A percentile compares a stretch with the other conserved stretches of the same genome.
phyloP scores from a whole-genome alignment of 2,797 vertebrate species.

The Remorina albescens region DNA sequence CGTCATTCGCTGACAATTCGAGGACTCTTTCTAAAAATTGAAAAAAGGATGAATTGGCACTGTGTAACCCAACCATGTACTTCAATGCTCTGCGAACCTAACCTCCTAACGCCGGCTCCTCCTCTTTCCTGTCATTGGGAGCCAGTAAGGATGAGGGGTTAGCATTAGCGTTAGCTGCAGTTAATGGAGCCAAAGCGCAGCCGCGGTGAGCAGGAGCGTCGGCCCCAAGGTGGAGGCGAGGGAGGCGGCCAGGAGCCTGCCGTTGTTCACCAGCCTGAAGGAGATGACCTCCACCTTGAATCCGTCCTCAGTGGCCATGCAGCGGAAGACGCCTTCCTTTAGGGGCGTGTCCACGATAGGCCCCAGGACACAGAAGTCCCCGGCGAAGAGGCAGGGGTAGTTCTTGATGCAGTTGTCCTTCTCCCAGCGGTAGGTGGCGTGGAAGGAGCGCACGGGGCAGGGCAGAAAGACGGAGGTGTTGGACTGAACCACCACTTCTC shows the following conservation, averaged over 20 bases:
- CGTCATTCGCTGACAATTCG: slow-evolving; percentile 43
- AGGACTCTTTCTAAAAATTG: slow-evolving; percentile 49
- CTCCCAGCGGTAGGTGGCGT: slow-evolving; percentile 88
- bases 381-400: slow-evolving; percentile 86
- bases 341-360: slow-evolving; percentile 80
- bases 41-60: slow-evolving; percentile 40
- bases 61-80: slow-evolving; percentile 57
- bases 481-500: slow-evolving; percentile 79
- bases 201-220: slow-evolving; percentile 78
- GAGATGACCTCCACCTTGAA: slow-evolving; percentile 87
- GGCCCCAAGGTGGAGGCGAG: slow-evolving; percentile 76
- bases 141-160: slow-evolving; percentile 72
- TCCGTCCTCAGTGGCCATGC: slow-evolving; percentile 86
- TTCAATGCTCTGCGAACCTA: slow-evolving; percentile 81
- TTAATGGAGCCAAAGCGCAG: slow-evolving; percentile 85
- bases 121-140: slow-evolving; percentile 60
- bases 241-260: slow-evolving; percentile 73
- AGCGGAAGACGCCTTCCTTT: slow-evolving; percentile 86
- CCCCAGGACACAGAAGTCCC: slow-evolving; percentile 86
- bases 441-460: slow-evolving; percentile 87
- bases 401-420: slow-evolving; percentile 83
- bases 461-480: slow-evolving; percentile 85
- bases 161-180: slow-evolving; percentile 74
- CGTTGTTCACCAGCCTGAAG: slow-evolving; percentile 83
- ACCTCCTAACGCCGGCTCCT: slow-evolving; percentile 70